Evolutionary conservation across 2,888 invertebrate genomes (phyloP).

Genomic region (Ormyrus pomaceus): DNA sequence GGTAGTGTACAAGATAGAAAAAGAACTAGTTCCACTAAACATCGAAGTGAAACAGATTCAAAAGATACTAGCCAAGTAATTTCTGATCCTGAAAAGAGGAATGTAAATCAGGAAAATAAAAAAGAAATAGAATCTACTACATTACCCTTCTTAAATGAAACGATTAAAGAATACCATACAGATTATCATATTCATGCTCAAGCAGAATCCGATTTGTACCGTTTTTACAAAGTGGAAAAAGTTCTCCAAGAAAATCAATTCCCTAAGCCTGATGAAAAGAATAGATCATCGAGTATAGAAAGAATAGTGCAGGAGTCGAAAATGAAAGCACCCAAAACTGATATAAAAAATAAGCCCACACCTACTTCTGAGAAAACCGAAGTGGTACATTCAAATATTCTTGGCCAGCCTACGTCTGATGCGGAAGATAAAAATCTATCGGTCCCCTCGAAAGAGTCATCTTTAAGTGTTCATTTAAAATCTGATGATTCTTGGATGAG

Average conservation of each 20-base stretch:
- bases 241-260: slow-evolving; percentile 61
- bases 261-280: slow-evolving; percentile 48
- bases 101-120: slow-evolving; percentile 16
- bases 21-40: slow-evolving; percentile 10
- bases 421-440: too few relatives aligned
- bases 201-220: slow-evolving; percentile 68
- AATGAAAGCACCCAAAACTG: slow-evolving; percentile 60
- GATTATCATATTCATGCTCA: slow-evolving; percentile 66
- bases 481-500: slow-evolving; percentile 64
- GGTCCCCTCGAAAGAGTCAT: neutral
- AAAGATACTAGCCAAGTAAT: too few relatives aligned
- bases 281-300: slow-evolving; percentile 62
- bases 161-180: slow-evolving; percentile 67
- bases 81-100: neutral
- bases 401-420: too few relatives aligned
- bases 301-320: slow-evolving; percentile 67
- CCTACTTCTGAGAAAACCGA: too few relatives aligned
- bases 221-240: slow-evolving; percentile 65
- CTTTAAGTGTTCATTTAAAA: slow-evolving; percentile 45
- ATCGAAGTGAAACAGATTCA: slow-evolving; percentile 35
- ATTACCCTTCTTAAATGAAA: slow-evolving; percentile 56
- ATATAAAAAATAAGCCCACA: neutral
- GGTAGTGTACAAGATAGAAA: slow-evolving; percentile 71
- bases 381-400: too few relatives aligned
- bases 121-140: neutral